Base-by-base conservation (phyloP, 2,113 vertebrate species). In the Gymnocephalus cernua region DNA sequence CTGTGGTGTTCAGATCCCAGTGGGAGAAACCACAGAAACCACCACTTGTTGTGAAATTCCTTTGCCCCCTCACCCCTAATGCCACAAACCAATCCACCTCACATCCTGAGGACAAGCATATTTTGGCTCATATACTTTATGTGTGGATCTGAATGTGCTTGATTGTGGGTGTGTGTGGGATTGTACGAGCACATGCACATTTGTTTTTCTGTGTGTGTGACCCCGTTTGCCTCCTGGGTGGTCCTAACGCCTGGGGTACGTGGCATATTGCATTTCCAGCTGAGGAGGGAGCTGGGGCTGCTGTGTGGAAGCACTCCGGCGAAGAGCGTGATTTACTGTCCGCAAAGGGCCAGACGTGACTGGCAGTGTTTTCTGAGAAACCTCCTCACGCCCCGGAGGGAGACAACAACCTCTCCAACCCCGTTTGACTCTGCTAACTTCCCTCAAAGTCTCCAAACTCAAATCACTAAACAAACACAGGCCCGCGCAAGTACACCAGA, bases 251-350 rank as follows among this genome's bases (percentile, higher is more conserved):
- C 78, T 25, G 62, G 68, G 79, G 80, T 80, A 77, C 65, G 77
- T 77, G 88, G 83, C 32, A 58, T 90, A 92, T 92, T 89, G 92
- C 87, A 86, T 92, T 92, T 88, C 88, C 93, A 92, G 88, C 88
- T 81, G 84, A 69, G 90, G 89, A 79, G 68, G 73, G 73, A 87
- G 70, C 58, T 23, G 69, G 74, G 83, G 67, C 84, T 84, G 84
- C 86, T 58, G 84, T 76, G 83, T 67, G 86, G 92, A 91, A 87
- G 88, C 87, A 21, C 74, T 79, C 54, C 6, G 78, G 76, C 48
- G 41, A 76, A 29, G 70, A 83, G 89, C 65, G 66, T 92, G 91
- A 93, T 93, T 93, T 92, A 92, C 80, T 77, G 84, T 80, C 88
- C 80, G 21, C 79, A 78, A 70, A 89, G 78, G 84, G 72, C 76